Conservation (phyloP, 1,140 invertebrate species). For the Drosophila mauritiana region DNA sequence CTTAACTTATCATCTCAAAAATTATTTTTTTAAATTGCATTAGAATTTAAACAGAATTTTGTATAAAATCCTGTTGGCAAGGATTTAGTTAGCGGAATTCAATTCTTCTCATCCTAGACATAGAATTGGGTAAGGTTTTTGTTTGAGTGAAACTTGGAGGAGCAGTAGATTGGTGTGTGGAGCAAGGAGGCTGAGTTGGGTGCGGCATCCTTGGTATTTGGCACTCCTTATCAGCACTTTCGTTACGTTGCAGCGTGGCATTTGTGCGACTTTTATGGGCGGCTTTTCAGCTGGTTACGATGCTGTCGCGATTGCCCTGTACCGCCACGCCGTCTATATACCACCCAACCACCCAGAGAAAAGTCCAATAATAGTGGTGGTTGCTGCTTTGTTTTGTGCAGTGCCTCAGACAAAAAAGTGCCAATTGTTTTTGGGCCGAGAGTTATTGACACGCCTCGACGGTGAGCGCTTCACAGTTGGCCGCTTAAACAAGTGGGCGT, state of each 20-base stretch:
- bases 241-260: constrained; percentile 76
- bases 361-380: constrained; percentile 19
- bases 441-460: constrained; percentile 65
- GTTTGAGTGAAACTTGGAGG: constrained; percentile 11
- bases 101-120: too few relatives aligned
- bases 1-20: neutral
- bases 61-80: too few relatives aligned
- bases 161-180: constrained; percentile 17
- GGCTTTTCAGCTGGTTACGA: constrained; percentile 79
- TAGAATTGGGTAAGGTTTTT: neutral
- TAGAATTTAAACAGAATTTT: too few relatives aligned
- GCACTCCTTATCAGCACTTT: constrained; percentile 75
- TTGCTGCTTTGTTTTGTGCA: constrained; percentile 59
- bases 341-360: constrained; percentile 5
- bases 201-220: constrained; percentile 38
- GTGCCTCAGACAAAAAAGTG: constrained; percentile 53
- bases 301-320: constrained; percentile 61
- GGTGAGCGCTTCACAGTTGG: constrained; percentile 72
- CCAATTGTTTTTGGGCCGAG: constrained; percentile 59
- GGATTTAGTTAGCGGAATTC: too few relatives aligned
- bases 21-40: too few relatives aligned
- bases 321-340: constrained; percentile 3
- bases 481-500: constrained; percentile 82
- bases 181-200: neutral
- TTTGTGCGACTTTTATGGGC: constrained; percentile 79